These are phyloP conservation scores for Leucopternis melanops DNA, from an alignment of 2,113 vertebrate species.

Conservation along the genomic window DNA sequence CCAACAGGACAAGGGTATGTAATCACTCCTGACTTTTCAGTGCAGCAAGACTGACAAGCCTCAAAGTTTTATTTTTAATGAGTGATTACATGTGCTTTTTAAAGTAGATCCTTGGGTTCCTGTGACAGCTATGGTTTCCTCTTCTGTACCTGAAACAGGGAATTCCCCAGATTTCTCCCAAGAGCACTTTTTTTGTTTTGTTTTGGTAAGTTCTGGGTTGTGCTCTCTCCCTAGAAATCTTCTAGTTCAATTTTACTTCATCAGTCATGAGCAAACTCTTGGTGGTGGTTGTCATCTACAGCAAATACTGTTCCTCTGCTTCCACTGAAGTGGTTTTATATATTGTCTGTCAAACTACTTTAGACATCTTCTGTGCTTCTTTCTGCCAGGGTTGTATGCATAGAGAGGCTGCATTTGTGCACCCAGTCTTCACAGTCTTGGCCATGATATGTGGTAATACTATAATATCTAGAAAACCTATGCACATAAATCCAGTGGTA, in stretches of 20 bases:
- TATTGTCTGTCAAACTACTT: not conserved
- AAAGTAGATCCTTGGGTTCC: not conserved
- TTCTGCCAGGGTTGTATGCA: not conserved
- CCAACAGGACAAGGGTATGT: too few species aligned
- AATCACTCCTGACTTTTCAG: not conserved
- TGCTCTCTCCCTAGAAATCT: not conserved
- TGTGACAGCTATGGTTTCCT: not conserved
- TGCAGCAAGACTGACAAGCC: not conserved
- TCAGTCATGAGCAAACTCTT: not conserved
- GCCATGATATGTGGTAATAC: not conserved
- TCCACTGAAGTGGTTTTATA: not conserved
- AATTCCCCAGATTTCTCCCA: conserved; percentile 14
- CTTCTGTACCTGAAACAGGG: not conserved
- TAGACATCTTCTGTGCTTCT: not conserved
- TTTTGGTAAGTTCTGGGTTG: not conserved
- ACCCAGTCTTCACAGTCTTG: not conserved
- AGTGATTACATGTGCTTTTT: not conserved
- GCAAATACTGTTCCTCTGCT: not conserved
- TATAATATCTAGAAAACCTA: not conserved
- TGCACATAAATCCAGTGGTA: not conserved
- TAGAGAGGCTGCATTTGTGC: not conserved
- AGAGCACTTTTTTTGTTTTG: not conserved
- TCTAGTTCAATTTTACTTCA: not conserved
- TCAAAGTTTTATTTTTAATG: not conserved
- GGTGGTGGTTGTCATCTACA: not conserved